Evolutionary conservation across 2,888 invertebrate species (phyloP).

Genomic region (Nebria salina): DNA sequence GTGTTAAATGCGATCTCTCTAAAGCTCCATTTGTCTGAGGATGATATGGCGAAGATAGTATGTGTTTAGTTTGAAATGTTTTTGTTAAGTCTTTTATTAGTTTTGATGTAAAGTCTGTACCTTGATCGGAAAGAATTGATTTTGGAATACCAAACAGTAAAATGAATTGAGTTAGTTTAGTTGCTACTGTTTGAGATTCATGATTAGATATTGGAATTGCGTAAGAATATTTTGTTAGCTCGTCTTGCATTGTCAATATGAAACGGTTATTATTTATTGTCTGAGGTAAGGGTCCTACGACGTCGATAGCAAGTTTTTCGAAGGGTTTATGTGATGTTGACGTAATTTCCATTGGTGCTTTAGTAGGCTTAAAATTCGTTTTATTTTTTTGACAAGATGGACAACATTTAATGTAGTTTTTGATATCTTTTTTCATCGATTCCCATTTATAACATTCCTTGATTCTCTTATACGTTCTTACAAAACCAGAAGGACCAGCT

Average conservation of each 20-base stretch:
- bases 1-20: not conserved
- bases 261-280: constrained; percentile 51
- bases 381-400: constrained; percentile 50
- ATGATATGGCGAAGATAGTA: not conserved
- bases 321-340: constrained; percentile 50
- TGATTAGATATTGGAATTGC: constrained; percentile 51
- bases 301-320: constrained; percentile 52
- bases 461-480: constrained; percentile 21
- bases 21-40: not conserved
- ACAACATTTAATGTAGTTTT: constrained; percentile 50
- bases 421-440: constrained; percentile 50
- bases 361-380: constrained; percentile 10
- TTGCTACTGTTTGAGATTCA: no score
- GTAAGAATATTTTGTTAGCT: constrained; percentile 52
- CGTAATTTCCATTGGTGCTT: constrained; percentile 52
- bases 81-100: constrained; percentile 50
- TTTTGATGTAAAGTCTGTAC: no score
- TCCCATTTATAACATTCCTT: constrained; percentile 49
- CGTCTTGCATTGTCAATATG: constrained; percentile 53
- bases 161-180: no score
- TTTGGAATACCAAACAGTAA: no score
- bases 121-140: no score
- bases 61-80: constrained; percentile 51
- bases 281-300: constrained; percentile 53
- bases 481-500: constrained; percentile 19